Base-by-base conservation (phyloP, 1,140 invertebrate species). In the Papilio polyxenes region DNA sequence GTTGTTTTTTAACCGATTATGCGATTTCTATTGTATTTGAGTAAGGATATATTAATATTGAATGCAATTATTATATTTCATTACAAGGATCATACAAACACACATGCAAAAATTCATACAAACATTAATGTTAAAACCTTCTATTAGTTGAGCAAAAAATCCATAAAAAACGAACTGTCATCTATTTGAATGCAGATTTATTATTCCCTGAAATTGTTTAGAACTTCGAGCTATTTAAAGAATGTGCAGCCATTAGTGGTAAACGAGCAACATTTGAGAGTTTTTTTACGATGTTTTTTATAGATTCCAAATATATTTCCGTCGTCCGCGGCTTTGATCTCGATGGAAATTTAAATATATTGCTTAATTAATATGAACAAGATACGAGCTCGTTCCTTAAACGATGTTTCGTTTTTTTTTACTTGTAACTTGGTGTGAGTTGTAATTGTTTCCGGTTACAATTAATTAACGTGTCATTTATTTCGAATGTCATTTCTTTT, bases 341-440 rank as follows among this genome's bases (percentile, higher is more conserved):
- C 78, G 31, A 17, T 65, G 20, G 59, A 31, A 80, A 69, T 6
- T 80, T 65, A 80, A 80, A 65, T 65, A 80, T 65, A 80, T 80
- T 80, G 78, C 59, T 65, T 80, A 80, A 80, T 80, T 80, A 80
- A 80, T 65, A 20, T 69, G n/a, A 69, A 80, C 56, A 59, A 78
- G 53, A 23, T 78, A 56, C 23, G 40, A 8, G 62, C 44, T 80
- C 78, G 31, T 65, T 80, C 15, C 62, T 80, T 69, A 80, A 80
- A 65, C 56, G 77, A 62, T 79, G 59, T 31, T 37, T 65, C 37
- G 17, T 48, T 80, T 77, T n/a, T 51, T 44, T 80, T 65, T 13
- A 23, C 51, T 56, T 37, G 76, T 78, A 37, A 40, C 76, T 59
- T 40, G 17, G 8, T 37, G 49, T 59, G 31, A 17, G n/a, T 62